A percentile compares a stretch with the other conserved stretches of the same genome.
Conservation (phyloP, 2,888 invertebrate species). For the Lissonota sp. region DNA sequence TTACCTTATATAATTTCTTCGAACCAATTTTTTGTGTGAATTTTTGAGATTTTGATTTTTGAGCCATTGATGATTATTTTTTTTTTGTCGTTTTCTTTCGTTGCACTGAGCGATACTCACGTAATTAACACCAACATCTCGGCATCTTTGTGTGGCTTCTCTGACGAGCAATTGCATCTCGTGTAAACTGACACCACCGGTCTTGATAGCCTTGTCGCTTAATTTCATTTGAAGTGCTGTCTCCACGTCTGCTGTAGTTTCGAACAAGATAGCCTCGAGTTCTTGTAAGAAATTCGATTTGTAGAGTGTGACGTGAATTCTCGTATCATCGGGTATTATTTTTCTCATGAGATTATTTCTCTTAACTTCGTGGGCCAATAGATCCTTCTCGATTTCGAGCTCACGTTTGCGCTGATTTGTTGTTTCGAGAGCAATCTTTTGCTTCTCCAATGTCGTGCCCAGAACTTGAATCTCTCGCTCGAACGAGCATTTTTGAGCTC, state of each 20-base stretch:
- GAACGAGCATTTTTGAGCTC: slow-evolving; percentile 78
- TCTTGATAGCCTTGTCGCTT: slow-evolving; percentile 75
- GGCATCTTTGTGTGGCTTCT: slow-evolving; percentile 82
- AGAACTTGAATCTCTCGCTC: slow-evolving; percentile 80
- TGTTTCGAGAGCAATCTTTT: slow-evolving; percentile 79
- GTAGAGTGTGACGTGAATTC: slow-evolving; percentile 83
- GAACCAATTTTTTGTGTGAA: no score
- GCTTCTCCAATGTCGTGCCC: slow-evolving; percentile 78
- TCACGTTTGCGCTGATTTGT: slow-evolving; percentile 78
- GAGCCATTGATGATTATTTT: no score
- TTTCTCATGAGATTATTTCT: slow-evolving; percentile 84
- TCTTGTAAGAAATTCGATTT: slow-evolving; percentile 85
- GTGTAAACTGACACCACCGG: slow-evolving; percentile 80
- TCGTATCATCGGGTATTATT: slow-evolving; percentile 82
- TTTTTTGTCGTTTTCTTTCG: no score
- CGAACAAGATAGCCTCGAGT: slow-evolving; percentile 84
- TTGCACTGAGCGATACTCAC: slow-evolving; percentile 72
- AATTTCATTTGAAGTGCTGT: slow-evolving; percentile 76
- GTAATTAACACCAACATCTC: slow-evolving; percentile 80
- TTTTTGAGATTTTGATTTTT: no score
- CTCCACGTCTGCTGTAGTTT: slow-evolving; percentile 77
- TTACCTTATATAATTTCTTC: no score
- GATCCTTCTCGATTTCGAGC: slow-evolving; percentile 79
- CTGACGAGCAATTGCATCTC: slow-evolving; percentile 82
- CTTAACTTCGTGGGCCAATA: slow-evolving; percentile 83